Conservation (phyloP, 2,113 vertebrate species). For the Chaetops frenatus region DNA sequence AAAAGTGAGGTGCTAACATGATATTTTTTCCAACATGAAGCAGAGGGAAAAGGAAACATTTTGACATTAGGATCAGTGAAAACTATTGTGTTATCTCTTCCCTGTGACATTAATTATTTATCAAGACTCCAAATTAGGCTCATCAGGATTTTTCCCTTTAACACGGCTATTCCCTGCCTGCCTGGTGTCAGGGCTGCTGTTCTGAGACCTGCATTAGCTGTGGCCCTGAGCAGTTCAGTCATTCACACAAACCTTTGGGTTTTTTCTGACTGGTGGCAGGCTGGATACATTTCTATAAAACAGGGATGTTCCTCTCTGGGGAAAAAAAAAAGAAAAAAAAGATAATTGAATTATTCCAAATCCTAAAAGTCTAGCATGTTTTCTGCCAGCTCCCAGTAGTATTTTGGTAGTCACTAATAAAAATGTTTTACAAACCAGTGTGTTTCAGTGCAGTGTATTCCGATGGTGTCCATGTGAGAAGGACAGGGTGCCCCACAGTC, state of each 20-base stretch:
- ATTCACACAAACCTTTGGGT: background rate
- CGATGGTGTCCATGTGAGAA: rapidly evolving
- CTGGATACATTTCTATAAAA: background rate
- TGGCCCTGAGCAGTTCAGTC: background rate
- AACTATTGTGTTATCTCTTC: background rate
- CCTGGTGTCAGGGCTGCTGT: background rate
- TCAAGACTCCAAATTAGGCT: background rate
- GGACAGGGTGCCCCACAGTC: rapidly evolving
- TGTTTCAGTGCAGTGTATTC: background rate
- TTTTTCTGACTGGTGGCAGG: background rate
- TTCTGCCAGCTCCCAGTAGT: background rate
- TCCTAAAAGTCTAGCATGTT: background rate
- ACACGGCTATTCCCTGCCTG: background rate
- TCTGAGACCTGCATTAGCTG: background rate
- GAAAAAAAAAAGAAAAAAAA: background rate
- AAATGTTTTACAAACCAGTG: background rate
- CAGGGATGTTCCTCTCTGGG: background rate
- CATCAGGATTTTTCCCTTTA: background rate
- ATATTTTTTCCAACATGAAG: background rate
- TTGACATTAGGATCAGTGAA: background rate
- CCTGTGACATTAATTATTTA: background rate
- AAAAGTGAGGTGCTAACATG: background rate
- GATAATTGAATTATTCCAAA: background rate
- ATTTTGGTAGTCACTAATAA: background rate
- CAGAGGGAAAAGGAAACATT: background rate